Conservation (phyloP, 2,888 invertebrate species). For the Caenorhabditis sp. region DNA sequence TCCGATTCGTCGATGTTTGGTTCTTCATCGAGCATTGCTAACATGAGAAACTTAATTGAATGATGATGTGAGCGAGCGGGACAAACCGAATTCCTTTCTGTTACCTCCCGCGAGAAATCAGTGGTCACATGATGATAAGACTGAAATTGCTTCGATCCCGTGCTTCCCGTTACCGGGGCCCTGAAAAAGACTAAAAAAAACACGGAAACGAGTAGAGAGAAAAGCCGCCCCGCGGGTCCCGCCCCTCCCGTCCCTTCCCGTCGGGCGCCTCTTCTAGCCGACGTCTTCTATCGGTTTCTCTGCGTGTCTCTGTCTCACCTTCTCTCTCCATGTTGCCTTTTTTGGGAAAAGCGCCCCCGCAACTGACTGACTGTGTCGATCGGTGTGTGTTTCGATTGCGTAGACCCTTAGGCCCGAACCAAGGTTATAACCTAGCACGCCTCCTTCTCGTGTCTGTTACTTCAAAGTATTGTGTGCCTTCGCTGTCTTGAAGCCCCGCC, state of each 20-base stretch:
- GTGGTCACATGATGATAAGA: neutral
- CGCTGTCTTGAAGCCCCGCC: slow-evolving; percentile 24
- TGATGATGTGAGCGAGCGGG: slow-evolving; percentile 3
- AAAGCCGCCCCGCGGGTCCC: slow-evolving; percentile 28
- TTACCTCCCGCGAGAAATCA: neutral
- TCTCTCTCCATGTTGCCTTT: slow-evolving; percentile 31
- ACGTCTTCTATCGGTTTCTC: slow-evolving; percentile 18
- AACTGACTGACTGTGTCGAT: slow-evolving; percentile 17
- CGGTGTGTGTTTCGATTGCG: slow-evolving; percentile 35
- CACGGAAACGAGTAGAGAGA: slow-evolving; percentile 8
- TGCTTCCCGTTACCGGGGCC: neutral
- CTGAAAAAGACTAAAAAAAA: slow-evolving; percentile 1
- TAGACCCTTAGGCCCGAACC: slow-evolving; percentile 27
- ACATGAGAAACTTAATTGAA: slow-evolving; percentile 27
- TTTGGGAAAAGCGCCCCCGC: slow-evolving; percentile 47
- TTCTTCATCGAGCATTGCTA: slow-evolving; percentile 7
- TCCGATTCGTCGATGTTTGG: slow-evolving; percentile 4
- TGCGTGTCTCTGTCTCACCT: slow-evolving; percentile 1
- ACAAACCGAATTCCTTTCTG: slow-evolving; percentile 8
- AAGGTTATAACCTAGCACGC: slow-evolving; percentile 37
- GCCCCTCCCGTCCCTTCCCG: slow-evolving; percentile 14
- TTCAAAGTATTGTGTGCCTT: slow-evolving; percentile 10
- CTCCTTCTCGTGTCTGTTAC: slow-evolving; percentile 17
- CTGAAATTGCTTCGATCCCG: neutral
- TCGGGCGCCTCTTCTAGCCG: neutral